Base-by-base conservation (phyloP, 2,888 invertebrate species). In the Candidula unifasciata region DNA sequence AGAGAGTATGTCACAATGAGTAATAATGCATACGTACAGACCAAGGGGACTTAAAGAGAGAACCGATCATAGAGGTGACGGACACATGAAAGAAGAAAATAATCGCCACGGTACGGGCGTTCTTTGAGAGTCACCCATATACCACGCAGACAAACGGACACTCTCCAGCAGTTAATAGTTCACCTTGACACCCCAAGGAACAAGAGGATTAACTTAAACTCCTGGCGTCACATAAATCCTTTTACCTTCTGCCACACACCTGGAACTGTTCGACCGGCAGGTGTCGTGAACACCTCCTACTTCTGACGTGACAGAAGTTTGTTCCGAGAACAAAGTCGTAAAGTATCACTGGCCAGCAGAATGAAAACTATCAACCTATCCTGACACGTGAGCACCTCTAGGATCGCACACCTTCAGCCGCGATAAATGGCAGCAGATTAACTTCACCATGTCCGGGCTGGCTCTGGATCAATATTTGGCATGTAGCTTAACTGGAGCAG, bases 391-490 rank as follows among this genome's bases (percentile, higher is more conserved):
- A 73, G n/a, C 44, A 10, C 5, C 2, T 2, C 44, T 18, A 8
- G 44, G n/a, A n/a, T 44, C n/a, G 10, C 0, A 73, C 73, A 44
- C 73, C 73, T 44, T n/a, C 2, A n/a, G 73, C 35, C n/a, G 13
- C 44, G 3, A 44, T 52, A 44, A 73, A 73, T 52, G 13, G 27
- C n/a, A 52, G 52, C 44, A 44, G 73, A 73, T 73, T 73, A 73
- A 73, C 73, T 73, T 73, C 24, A 2, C 24, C 44, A 6, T 35
- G 27, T 73, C 73, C n/a, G 27, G 6, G 27, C n/a, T 5, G n/a
- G 52, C n/a, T 35, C 52, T 0, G 24, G 44, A 44, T 73, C 73
- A 73, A 73, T 73, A 73, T 73, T 73, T 73, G 52, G 10, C n/a
- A 3, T n/a, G 3, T n/a, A 44, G 73, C 37, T 73, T 73, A 44